Percentiles rank a stretch among this genome's conserved stretches.
Conservation (phyloP, 2,113 vertebrate species). For the Leptodactylus fuscus region DNA sequence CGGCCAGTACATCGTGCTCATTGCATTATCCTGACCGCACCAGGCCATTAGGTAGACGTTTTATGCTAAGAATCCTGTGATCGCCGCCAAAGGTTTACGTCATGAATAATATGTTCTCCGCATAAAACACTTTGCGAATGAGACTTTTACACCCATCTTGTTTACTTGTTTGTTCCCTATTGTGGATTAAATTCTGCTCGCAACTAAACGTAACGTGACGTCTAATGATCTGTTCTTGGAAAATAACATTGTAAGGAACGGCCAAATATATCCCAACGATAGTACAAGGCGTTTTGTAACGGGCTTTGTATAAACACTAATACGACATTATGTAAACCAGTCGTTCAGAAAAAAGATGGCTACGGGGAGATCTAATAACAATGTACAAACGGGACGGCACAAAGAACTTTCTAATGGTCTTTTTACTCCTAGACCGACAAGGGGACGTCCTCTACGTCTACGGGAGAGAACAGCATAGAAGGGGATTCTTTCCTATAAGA, state of each 20-base stretch:
- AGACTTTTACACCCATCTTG: neutral
- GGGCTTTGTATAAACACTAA: neutral
- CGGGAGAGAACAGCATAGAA: no score
- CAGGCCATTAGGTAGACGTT: neutral
- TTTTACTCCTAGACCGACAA: no score
- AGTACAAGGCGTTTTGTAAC: neutral
- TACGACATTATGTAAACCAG: neutral
- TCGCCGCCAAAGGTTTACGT: neutral
- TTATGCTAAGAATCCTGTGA: neutral
- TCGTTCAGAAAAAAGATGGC: no score
- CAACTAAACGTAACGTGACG: neutral
- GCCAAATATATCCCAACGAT: neutral
- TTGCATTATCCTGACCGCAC: neutral
- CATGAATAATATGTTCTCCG: neutral
- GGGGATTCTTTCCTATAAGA: no score
- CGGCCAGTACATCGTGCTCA: neutral
- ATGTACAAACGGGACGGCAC: no score
- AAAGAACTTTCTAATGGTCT: no score
- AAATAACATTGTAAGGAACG: neutral
- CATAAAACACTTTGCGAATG: neutral
- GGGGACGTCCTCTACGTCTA: no score
- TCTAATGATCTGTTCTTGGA: neutral
- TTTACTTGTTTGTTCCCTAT: neutral
- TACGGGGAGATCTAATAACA: no score
- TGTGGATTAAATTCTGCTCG: neutral